Percentiles rank a stretch among this genome's conserved stretches.
Conservation (phyloP, 2,797 vertebrate species). For the Holocentrus rufus region DNA sequence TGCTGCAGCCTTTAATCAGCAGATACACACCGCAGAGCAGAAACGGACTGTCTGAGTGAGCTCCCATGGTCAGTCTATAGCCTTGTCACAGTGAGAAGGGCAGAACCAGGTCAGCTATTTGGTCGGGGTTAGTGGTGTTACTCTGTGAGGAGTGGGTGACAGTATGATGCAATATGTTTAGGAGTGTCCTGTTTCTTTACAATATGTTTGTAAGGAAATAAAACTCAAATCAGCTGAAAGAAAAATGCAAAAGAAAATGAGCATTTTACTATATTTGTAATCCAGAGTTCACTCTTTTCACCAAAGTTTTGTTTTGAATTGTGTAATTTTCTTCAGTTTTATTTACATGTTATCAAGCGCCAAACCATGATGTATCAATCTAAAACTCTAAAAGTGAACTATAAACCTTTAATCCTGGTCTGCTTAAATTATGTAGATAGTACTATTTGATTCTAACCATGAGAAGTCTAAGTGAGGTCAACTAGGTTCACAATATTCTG, state of each 20-base stretch:
- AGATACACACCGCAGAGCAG: not conserved
- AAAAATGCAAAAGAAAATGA: no score
- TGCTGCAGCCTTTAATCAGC: not conserved
- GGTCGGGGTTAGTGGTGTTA: slow-evolving; percentile 28
- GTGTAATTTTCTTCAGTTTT: no score
- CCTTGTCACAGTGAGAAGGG: slow-evolving; percentile 20
- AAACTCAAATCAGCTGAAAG: not conserved
- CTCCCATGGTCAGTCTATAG: not conserved
- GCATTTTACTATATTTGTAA: no score
- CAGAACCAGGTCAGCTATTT: slow-evolving; percentile 39
- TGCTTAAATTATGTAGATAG: not conserved
- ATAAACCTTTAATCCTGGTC: not conserved
- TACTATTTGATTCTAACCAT: no score
- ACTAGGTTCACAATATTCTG: no score
- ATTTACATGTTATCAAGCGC: no score
- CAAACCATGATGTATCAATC: not conserved
- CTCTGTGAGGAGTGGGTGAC: slow-evolving; percentile 38
- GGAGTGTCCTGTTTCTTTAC: slow-evolving; percentile 21
- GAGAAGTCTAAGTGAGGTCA: no score
- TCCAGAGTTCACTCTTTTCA: no score
- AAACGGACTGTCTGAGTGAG: not conserved
- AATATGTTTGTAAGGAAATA: slow-evolving; percentile 28
- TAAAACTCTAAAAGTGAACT: not conserved
- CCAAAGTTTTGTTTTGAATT: no score
- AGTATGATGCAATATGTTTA: slow-evolving; percentile 57